Base-by-base conservation (phyloP, 2,113 vertebrate genomes). In the Thamnophis sirtalis region DNA sequence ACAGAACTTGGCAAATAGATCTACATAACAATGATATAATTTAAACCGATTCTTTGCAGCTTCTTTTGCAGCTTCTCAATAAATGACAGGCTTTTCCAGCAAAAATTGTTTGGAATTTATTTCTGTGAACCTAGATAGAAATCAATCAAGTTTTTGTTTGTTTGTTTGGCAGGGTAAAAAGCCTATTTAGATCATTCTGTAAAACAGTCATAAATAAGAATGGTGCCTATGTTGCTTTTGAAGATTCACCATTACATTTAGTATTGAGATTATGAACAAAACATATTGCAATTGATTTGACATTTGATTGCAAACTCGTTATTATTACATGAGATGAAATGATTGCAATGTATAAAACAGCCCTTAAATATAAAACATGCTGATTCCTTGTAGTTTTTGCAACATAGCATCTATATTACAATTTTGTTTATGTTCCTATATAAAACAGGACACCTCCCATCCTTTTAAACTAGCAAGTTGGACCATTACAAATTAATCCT, bases 401-500 rank as follows among this genome's bases (percentile, higher is more conserved):
- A n/a, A 87, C 55, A 56, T 93, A 91, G 95, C 90, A 94, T 92
- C 94, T 93, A 93, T 91, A 96, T 96, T 95, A 95, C 88, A 93
- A 94, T 95, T 96, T 97, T 98, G 96, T 97, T 97, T 97, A 94
- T 63, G 17, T 87, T 87, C 60, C 89, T 94, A 94, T 87, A 38
- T 43, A 88, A 92, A 90, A 56, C 93, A 98, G 98, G 98, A 98
- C 97, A 98, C 98, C 98, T 33, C n/a, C 26, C 97, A 98, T 97
- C 97, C 97, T 97, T 97, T 97, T 98, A 98, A 98, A 98, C 98
- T 98, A 98, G 98, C 96, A 98, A 98, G 96, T 97, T 97, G 98
- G 97, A 98, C 98, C 98, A 98, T 99, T 98, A 99, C 98, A 99
- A 99, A 99, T 99, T 98, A 99, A 99, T 99, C 98, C 98, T 97